Evolutionary conservation across 2,888 invertebrate species (phyloP).

Genomic region (Ellobium chinense): DNA sequence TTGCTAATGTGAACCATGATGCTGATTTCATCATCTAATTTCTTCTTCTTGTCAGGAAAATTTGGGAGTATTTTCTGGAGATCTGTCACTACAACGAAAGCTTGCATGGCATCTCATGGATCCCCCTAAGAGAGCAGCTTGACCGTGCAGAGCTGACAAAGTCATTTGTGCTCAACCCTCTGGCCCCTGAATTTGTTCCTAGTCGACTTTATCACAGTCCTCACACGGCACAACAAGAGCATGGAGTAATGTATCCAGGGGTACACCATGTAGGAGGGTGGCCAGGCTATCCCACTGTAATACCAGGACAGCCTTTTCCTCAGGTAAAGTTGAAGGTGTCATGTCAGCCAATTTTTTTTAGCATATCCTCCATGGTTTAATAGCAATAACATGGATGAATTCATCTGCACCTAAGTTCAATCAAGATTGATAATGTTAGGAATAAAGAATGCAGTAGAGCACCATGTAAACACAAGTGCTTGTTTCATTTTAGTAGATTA

Average conservation of each 20-base stretch:
- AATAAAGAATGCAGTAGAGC: no score
- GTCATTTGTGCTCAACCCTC: conserved; percentile 88
- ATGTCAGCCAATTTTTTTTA: no score
- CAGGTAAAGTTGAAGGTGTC: no score
- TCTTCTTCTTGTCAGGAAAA: no score
- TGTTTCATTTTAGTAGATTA: no score
- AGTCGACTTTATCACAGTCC: conserved; percentile 61
- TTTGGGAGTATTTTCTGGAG: conserved; percentile 89
- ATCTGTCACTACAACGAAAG: conserved; percentile 86
- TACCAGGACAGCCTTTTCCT: conserved; percentile 47
- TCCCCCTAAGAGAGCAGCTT: conserved; percentile 84
- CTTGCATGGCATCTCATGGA: conserved; percentile 87
- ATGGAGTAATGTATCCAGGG: conserved; percentile 23
- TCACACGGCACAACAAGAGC: conserved; percentile 29
- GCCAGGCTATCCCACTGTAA: conserved; percentile 18
- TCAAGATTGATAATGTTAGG: no score
- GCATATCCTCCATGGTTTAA: no score
- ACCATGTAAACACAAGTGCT: no score
- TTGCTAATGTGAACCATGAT: no score
- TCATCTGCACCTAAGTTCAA: no score
- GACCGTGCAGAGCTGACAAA: conserved; percentile 88
- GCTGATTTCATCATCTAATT: no score
- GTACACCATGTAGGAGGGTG: conserved; percentile 25
- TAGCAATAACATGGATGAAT: no score
- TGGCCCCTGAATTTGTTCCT: conserved; percentile 90